A percentile compares a stretch with the other conserved stretches of the same genome.
These are phyloP conservation scores for Drosophila eohydei DNA, from an alignment of 2,888 invertebrate species.

Conservation along the genomic window DNA sequence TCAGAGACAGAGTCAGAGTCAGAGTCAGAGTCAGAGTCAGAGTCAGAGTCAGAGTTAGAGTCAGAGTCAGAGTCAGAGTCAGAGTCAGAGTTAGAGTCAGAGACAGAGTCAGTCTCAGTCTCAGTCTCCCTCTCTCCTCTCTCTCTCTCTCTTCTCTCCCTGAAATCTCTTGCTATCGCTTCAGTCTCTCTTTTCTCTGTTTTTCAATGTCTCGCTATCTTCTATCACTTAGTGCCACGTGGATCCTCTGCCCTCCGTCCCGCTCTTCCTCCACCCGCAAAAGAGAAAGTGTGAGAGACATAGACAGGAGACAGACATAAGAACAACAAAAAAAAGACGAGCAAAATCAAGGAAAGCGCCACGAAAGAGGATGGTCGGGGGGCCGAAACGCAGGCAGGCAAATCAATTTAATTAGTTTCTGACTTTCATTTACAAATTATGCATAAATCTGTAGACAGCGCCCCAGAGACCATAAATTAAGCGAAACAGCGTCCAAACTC, in stretches of 20 bases:
- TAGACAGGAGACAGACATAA: constrained; percentile 21
- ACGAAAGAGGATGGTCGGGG: neutral
- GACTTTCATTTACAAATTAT: constrained; percentile 81
- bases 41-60: too few relatives aligned
- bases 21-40: too few relatives aligned
- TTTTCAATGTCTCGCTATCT: neutral
- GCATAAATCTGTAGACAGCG: constrained; percentile 78
- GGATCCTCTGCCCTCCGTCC: neutral
- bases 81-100: too few relatives aligned
- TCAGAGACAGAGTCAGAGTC: too few relatives aligned
- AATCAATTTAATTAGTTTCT: constrained; percentile 80
- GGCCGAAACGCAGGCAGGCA: constrained; percentile 54
- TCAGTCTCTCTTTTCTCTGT: neutral
- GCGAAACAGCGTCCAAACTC: constrained; percentile 65
- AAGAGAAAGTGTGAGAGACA: constrained; percentile 4
- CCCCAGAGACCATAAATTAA: constrained; percentile 78
- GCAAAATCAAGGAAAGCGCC: neutral
- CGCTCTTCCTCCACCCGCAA: too few relatives aligned
- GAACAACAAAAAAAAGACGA: constrained; percentile 1
- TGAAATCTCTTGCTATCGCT: neutral
- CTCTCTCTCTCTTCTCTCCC: neutral
- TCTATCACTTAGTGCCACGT: neutral
- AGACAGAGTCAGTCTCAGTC: neutral
- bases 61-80: too few relatives aligned
- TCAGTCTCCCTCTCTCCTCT: neutral